Evolutionary conservation across 2,888 invertebrate species (phyloP).

Genomic region (Lissonota sp.): DNA sequence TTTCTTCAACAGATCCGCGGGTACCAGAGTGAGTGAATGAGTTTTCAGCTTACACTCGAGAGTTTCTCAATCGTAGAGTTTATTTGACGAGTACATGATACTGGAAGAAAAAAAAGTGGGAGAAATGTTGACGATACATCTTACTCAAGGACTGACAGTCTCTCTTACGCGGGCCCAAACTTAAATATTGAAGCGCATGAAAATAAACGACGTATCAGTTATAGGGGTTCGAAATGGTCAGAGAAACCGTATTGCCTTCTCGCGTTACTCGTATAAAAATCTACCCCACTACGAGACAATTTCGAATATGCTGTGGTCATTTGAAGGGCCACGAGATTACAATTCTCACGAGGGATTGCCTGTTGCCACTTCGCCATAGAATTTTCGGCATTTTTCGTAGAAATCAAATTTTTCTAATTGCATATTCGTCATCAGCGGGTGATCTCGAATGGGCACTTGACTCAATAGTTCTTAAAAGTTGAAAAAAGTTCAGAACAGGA

Average conservation of each 20-base stretch:
- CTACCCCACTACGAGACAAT: conserved; percentile 30
- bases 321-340: too few relatives aligned
- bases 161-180: not conserved
- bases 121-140: not conserved
- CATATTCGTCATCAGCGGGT: too few relatives aligned
- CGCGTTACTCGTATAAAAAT: conserved; percentile 45
- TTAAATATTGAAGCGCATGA: conserved; percentile 29
- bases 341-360: too few relatives aligned
- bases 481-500: too few relatives aligned
- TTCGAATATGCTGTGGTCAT: conserved; percentile 9
- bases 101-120: not conserved
- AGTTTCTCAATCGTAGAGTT: not conserved
- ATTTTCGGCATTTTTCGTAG: too few relatives aligned
- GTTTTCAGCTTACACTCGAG: too few relatives aligned
- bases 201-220: conserved; percentile 31
- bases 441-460: too few relatives aligned
- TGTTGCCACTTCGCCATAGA: too few relatives aligned
- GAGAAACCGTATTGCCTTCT: not conserved
- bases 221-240: conserved; percentile 20
- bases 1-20: too few relatives aligned
- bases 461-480: too few relatives aligned
- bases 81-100: not conserved
- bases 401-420: not conserved
- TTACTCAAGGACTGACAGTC: not conserved
- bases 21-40: too few relatives aligned